A percentile compares a stretch with the other conserved stretches of the same genome.
phyloP scores from a whole-genome alignment of 1,140 invertebrate species.

The Dreissena rostriformis region DNA sequence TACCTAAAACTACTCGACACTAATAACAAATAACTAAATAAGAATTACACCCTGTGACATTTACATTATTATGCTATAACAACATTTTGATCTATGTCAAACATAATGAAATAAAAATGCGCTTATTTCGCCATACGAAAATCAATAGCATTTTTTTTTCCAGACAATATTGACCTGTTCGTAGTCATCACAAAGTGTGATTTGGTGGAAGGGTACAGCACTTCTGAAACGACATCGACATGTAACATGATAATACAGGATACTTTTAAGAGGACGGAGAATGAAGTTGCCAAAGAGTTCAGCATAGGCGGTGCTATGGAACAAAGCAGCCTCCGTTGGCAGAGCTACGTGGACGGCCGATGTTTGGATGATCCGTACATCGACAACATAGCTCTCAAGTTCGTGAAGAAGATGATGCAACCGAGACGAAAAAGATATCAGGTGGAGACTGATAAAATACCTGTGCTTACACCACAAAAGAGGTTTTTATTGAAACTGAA shows the following conservation, averaged over 20 bases:
- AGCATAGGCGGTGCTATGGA: constrained; percentile 7
- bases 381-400: constrained; percentile 28
- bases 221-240: not conserved
- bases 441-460: no score
- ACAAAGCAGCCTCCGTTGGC: constrained; percentile 22
- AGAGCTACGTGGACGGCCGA: constrained; percentile 5
- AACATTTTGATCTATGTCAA: no score
- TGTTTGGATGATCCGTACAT: constrained; percentile 10
- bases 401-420: constrained; percentile 8
- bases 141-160: not conserved
- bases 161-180: constrained; percentile 20
- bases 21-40: no score
- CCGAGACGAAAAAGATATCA: not conserved
- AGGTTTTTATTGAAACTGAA: no score
- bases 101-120: no score
- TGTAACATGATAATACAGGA: not conserved
- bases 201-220: not conserved
- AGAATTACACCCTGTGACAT: no score
- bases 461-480: no score
- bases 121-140: not conserved
- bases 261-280: not conserved
- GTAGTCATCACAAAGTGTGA: constrained; percentile 40
- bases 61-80: no score
- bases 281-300: constrained; percentile 3
- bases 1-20: no score